A percentile compares a stretch with the other conserved stretches of the same genome.
These are phyloP conservation scores for Clinocottus analis DNA, from an alignment of 2,113 vertebrate species.

Conservation along the genomic window DNA sequence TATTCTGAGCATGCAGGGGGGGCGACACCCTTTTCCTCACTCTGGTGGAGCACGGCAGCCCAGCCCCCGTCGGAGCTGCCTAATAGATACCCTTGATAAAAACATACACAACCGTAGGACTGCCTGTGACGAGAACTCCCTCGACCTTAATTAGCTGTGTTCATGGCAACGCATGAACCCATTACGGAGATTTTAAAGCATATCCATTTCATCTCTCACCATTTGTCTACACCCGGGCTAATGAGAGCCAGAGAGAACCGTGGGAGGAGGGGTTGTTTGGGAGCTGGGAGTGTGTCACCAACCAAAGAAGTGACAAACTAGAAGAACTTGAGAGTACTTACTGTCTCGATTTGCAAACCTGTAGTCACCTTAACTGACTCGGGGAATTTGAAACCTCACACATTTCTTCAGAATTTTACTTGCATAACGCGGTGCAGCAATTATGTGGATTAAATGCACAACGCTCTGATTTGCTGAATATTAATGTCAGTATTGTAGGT, in stretches of 20 bases:
- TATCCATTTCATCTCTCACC: constrained; percentile 80
- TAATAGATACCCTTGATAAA: constrained; percentile 73
- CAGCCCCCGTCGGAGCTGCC: constrained; percentile 48
- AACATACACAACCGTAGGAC: constrained; percentile 68
- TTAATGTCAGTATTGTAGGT: constrained; percentile 40
- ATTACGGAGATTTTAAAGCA: constrained; percentile 81
- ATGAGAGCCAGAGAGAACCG: constrained; percentile 67
- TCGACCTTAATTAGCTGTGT: constrained; percentile 82
- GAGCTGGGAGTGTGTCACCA: constrained; percentile 25
- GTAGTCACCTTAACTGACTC: constrained; percentile 54
- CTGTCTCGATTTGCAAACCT: constrained; percentile 48
- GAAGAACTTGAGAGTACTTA: constrained; percentile 53
- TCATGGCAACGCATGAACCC: constrained; percentile 77
- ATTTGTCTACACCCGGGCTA: constrained; percentile 75
- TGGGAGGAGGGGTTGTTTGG: constrained; percentile 35
- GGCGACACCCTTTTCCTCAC: constrained; percentile 39
- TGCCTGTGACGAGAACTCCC: constrained; percentile 71
- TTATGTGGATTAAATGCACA: constrained; percentile 60
- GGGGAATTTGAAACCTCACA: constrained; percentile 58
- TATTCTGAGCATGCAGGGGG: constrained; percentile 35
- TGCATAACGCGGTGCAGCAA: constrained; percentile 44
- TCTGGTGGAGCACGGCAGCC: constrained; percentile 44
- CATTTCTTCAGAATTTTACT: constrained; percentile 42
- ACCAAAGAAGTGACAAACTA: constrained; percentile 39
- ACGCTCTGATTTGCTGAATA: constrained; percentile 49